A percentile compares a stretch with the other conserved stretches of the same genome.
These are phyloP conservation scores for Trachemys scripta DNA, from an alignment of 2,113 vertebrate genomes.

Conservation along the genomic window DNA sequence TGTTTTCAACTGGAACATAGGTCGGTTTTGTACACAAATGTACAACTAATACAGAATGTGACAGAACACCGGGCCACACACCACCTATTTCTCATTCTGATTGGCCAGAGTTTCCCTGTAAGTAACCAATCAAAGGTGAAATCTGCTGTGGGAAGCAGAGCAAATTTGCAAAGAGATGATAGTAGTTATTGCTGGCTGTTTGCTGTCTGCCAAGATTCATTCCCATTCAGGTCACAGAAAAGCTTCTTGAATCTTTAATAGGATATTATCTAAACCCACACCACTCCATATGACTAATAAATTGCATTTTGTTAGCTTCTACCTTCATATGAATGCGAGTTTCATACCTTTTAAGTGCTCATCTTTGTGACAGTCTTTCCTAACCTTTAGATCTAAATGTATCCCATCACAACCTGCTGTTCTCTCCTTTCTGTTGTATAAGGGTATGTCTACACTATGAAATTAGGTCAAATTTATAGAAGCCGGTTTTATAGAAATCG, in stretches of 20 bases:
- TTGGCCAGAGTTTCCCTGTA: background rate
- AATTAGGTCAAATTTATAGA: too few species aligned
- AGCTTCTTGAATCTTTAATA: background rate
- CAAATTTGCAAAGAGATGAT: background rate
- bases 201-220: conserved; percentile 24
- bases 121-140: background rate
- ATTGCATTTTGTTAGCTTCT: conserved; percentile 3
- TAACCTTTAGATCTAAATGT: conserved; percentile 16
- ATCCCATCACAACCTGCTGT: too few species aligned
- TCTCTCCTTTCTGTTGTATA: too few species aligned
- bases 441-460: too few species aligned
- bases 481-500: too few species aligned
- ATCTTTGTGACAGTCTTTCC: background rate
- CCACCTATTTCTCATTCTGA: background rate
- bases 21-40: background rate
- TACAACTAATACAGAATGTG: background rate
- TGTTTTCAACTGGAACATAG: conserved; percentile 8
- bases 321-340: background rate
- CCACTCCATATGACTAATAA: background rate
- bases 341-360: background rate
- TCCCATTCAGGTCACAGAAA: background rate
- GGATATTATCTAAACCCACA: background rate
- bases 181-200: background rate
- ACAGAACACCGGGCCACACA: background rate
- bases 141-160: background rate